Base-by-base conservation (phyloP, 2,797 vertebrate genomes). In the Acomys russatus region DNA sequence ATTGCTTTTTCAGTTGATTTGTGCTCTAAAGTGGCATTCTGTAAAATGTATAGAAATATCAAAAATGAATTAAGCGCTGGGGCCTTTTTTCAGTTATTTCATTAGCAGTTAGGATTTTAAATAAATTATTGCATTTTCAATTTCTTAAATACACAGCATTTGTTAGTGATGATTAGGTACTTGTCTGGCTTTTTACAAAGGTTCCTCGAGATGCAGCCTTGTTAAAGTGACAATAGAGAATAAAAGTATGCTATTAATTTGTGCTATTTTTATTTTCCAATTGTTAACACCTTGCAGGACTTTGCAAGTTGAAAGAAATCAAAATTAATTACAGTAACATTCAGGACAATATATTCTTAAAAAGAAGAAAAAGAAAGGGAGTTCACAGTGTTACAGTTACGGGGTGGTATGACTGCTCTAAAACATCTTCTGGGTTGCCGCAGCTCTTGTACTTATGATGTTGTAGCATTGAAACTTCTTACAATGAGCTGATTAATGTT, bases 21-120 rank as follows among this genome's bases (percentile, higher is more conserved):
- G 18, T 70, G 88, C 51, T 79, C 64, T 92, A 14, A 66, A 89
- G 91, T 35, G 77, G 59, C 90, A 96, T 92, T 95, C 56, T 79
- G 38, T 56, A 94, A 97, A 97, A 89, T 28, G 77, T 96, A 85
- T 14, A 84, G 94, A 97, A 94, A 35, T 59, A 73, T 38, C 38
- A 83, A 14, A 38, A 92, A 93, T 30, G 33, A 96, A 90, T 90
- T 94, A 74, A 90, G 22, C 51, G 92, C 17, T 89, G 44, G 22
- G 71, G 68, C 70, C 87, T 63, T 93, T 6, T 38, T 28, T 15
- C 49, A 10, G 35, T 82, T 91, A 91, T 90, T 94, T 97, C 63
- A 89, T 96, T 91, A 96, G n/a, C 54, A 59, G 82, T 92, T 89
- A 89, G 59, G 95, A 86, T 61, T 92, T 78, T 28, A 92, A 93